Evolutionary conservation across 1,140 invertebrate species (phyloP).

Genomic region (Drosophila lowei): DNA sequence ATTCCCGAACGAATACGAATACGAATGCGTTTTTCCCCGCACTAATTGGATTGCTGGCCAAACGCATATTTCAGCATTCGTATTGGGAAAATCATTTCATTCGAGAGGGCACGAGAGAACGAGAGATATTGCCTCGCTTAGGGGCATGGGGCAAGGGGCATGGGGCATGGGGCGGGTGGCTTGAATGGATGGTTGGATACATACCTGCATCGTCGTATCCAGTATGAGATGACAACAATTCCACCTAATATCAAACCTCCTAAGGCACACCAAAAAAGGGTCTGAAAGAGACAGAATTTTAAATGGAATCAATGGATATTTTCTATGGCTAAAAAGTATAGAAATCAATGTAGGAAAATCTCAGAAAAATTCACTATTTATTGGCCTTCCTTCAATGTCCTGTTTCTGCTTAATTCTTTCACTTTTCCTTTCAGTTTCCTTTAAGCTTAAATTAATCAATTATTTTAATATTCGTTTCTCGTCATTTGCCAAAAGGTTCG

Average conservation of each 20-base stretch:
- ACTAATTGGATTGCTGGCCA: constrained; percentile 55
- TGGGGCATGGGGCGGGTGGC: too few species aligned
- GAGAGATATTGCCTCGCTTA: not conserved
- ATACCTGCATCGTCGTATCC: constrained; percentile 83
- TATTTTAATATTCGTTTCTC: constrained; percentile 10
- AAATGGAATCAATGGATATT: not conserved
- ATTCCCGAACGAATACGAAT: constrained; percentile 1
- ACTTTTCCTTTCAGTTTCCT: too few species aligned
- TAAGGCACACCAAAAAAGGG: constrained; percentile 82
- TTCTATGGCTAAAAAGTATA: too few species aligned
- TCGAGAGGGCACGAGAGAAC: too few species aligned
- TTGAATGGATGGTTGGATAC: constrained; percentile 14
- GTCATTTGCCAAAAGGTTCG: constrained; percentile 10
- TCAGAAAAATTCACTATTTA: too few species aligned
- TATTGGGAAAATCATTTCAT: constrained; percentile 14
- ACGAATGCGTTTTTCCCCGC: not conserved
- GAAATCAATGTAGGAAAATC: too few species aligned
- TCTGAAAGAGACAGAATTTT: constrained; percentile 40
- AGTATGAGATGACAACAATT: constrained; percentile 82
- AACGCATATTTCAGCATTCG: constrained; percentile 21
- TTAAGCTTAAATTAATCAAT: constrained; percentile 22
- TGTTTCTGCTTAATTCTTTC: not conserved
- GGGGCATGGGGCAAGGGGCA: too few species aligned
- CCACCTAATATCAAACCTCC: constrained; percentile 80
- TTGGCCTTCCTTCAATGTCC: too few species aligned